Conservation (phyloP, 2,113 vertebrate genomes). For the Oncorhynchus tshawytscha region DNA sequence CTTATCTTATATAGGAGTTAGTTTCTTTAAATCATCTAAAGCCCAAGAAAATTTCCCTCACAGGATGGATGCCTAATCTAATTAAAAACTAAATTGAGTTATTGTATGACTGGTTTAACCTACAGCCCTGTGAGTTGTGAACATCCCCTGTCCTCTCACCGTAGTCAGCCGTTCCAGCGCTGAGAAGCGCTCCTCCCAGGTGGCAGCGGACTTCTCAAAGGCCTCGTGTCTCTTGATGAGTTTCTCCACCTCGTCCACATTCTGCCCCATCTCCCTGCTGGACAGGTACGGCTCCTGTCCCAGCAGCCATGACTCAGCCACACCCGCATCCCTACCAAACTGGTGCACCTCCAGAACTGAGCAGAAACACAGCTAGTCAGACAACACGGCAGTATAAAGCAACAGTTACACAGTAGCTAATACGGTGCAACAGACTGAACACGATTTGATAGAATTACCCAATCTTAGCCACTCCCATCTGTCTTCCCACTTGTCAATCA, state of each 20-base stretch:
- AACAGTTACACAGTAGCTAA: no score
- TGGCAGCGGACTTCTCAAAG: conserved; percentile 97
- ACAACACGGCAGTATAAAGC: background rate
- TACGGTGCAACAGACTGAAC: background rate
- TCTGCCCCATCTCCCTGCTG: conserved; percentile 91
- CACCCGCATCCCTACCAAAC: conserved; percentile 89
- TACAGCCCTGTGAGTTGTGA: background rate
- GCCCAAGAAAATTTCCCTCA: no score
- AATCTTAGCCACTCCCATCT: conserved; percentile 95
- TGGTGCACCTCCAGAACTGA: conserved; percentile 71
- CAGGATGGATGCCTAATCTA: background rate
- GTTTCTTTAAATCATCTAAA: no score
- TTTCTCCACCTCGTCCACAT: conserved; percentile 96
- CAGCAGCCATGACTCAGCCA: conserved; percentile 95
- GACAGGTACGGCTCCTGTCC: conserved; percentile 97
- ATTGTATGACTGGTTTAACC: background rate
- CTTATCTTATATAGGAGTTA: no score
- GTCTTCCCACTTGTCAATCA: conserved; percentile 97
- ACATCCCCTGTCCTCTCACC: conserved; percentile 60
- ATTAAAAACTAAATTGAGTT: background rate
- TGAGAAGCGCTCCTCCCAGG: conserved; percentile 96
- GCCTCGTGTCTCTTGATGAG: conserved; percentile 97
- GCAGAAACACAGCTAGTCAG: background rate
- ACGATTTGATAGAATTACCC: conserved; percentile 68
- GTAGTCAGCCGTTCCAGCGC: conserved; percentile 95